Percentiles rank a stretch among this genome's conserved stretches.
Conservation (phyloP, 2,797 vertebrate genomes). For the Prunella strophiata region DNA sequence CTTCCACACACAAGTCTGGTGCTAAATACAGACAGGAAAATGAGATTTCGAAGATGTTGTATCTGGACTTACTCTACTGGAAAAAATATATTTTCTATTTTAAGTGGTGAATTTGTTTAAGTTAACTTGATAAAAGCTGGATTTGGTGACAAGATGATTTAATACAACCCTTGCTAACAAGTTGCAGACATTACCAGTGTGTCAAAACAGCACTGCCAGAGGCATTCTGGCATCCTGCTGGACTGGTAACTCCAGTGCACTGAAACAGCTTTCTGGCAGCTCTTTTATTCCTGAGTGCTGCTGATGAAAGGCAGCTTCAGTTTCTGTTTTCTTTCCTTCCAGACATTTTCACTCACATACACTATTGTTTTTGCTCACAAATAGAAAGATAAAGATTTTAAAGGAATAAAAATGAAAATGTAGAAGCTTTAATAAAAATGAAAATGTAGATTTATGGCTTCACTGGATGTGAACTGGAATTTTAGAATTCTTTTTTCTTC, state of each 20-base stretch:
- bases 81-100: background rate
- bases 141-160: conserved; percentile 49
- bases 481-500: background rate
- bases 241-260: conserved; percentile 26
- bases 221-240: conserved; percentile 6
- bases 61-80: background rate
- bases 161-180: conserved; percentile 59
- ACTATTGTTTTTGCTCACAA: background rate
- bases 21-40: background rate
- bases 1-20: background rate
- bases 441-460: background rate
- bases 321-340: background rate
- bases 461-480: background rate
- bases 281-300: background rate
- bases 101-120: conserved; percentile 33
- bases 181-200: conserved; percentile 41
- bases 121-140: conserved; percentile 26
- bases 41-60: background rate
- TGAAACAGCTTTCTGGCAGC: background rate
- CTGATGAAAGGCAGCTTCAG: conserved; percentile 1
- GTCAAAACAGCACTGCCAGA: conserved; percentile 39
- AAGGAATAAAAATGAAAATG: background rate
- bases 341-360: background rate
- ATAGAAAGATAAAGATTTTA: background rate
- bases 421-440: background rate